Evolutionary conservation across 2,888 invertebrate species (phyloP), one percentile per base, ranked within the genome.

Genomic region (Marasmarcha lunaedactyla): DNA sequence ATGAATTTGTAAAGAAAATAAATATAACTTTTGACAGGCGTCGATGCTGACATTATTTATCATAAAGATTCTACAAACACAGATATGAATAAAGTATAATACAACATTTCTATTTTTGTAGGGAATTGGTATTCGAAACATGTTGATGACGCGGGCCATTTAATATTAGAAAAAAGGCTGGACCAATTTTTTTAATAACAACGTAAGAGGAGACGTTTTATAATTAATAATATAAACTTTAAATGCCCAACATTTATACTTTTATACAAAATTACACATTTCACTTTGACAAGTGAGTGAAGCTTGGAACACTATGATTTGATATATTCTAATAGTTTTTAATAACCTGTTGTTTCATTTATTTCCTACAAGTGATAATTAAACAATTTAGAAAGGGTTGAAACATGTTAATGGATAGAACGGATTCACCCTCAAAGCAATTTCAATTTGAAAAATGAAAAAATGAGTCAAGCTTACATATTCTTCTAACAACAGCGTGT

Each of bases 1-100:
- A 72, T 79, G 76, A 74, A 81, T 78, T 79, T 77, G 57, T 71
- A 81, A 81, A 78, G 79, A 81, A 79, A 78, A 83, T 81, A 81
- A 81, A 83, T 79, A 81, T 77, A 77, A 78, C 78, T 79, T 81
- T 66, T 79, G 83, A 81, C 81, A 81, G 74, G 71, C 70, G 62
- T 69, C 65, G 73, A 76, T 78, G 57, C 59, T 68, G 78, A 76
- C 76, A 62, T 66, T 78, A 66, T 78, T 81, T 76, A 70, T 71
- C 68, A 67, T 63, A 66, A 62, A 59, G 62, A 53, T 62, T 68
- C 68, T 62, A 55, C 63, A 61, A 70, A 68, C 59, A 60, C 52
- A 57, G 59, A 62, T 63, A 59, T 57, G 52, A 59, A 63, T 56
- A 47, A 55, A 59, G 55, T 54, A 63, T 59, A 57, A 55, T 46